Evolutionary conservation across 2,888 invertebrate genomes (phyloP), one percentile per base, ranked within the genome.

Genomic region (Nasonovia ribisnigri): DNA sequence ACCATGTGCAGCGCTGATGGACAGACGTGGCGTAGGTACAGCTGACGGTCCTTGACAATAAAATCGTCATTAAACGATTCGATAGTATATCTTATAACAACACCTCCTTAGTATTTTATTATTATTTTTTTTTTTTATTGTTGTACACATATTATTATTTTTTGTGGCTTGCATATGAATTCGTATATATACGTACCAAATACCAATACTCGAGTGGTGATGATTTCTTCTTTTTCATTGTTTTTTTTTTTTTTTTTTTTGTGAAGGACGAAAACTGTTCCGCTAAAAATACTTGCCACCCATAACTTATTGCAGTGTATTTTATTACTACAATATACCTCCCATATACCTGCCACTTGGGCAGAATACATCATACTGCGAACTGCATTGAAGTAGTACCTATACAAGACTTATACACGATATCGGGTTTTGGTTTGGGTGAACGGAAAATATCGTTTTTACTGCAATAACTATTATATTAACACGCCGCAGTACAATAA

Each of bases 31-130:
- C 24, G 87, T 42, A 42, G 26, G 29, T 46, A 86, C 93, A 84
- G 89, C 93, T 84, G 93, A 89, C 89, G 90, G 90, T 93, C 84
- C 90, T 93, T 46, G 84, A 93, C 93, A 93, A 93, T 90, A 93
- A 93, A 93, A 93, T 93, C 93, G 90, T 88, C 92, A 92, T 92
- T 92, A 92, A 92, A 93, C 89, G 89, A 84, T 90, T 84, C 36
- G 60, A 86, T 91, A 48, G 10, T 26, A 77, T 90, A 67, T 57
- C 54, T 24, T 57, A 57, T 57, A 57, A 36, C 77, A 51, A 92
- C 67, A 60, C 60, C 24, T 92, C 86, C 11, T 24, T 1, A 26
- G 88, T 60, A 10, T 88, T 92, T 54, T 88, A n/a, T n/a, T n/a
- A n/a, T n/a, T n/a, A 48, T 84, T 92, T 54, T 88, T 2, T 67